Evolutionary conservation across 2,797 vertebrate species (phyloP).

Genomic region (Spinus pinus): DNA sequence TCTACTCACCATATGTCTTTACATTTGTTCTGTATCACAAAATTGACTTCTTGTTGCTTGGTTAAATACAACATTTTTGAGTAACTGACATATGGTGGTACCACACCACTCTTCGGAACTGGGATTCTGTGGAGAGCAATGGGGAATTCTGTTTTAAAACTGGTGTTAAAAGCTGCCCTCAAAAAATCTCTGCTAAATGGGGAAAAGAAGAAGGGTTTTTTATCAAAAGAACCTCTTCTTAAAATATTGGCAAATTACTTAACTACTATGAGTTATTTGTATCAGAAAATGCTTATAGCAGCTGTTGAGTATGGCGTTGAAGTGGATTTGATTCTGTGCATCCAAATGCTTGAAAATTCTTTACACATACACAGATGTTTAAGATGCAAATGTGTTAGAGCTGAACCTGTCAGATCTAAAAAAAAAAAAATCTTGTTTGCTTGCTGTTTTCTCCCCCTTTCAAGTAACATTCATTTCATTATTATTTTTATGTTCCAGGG

Average conservation of each 20-base stretch:
- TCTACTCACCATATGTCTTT: constrained; percentile 67
- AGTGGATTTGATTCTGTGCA: neutral
- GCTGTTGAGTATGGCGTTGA: neutral
- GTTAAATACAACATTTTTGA: constrained; percentile 49
- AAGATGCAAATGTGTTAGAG: constrained; percentile 30
- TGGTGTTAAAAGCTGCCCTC: neutral
- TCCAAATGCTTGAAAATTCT: constrained; percentile 25
- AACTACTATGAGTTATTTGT: neutral
- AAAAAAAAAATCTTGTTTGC: constrained; percentile 27
- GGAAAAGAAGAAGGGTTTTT: neutral
- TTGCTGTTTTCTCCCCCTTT: constrained; percentile 17
- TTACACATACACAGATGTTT: constrained; percentile 38
- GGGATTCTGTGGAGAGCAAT: neutral
- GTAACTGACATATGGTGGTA: constrained; percentile 36
- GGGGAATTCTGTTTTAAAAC: constrained; percentile 44
- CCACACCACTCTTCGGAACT: neutral
- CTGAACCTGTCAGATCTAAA: constrained; percentile 45
- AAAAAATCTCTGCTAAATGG: neutral
- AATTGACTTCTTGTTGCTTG: constrained; percentile 44
- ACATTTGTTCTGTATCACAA: constrained; percentile 51
- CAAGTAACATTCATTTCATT: constrained; percentile 27
- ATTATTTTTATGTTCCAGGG: constrained; percentile 43
- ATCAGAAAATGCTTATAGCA: neutral
- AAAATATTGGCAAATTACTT: constrained; percentile 18
- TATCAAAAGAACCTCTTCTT: neutral